phyloP scores from a whole-genome alignment of 1,140 invertebrate species.

The Brachionus rubens region DNA sequence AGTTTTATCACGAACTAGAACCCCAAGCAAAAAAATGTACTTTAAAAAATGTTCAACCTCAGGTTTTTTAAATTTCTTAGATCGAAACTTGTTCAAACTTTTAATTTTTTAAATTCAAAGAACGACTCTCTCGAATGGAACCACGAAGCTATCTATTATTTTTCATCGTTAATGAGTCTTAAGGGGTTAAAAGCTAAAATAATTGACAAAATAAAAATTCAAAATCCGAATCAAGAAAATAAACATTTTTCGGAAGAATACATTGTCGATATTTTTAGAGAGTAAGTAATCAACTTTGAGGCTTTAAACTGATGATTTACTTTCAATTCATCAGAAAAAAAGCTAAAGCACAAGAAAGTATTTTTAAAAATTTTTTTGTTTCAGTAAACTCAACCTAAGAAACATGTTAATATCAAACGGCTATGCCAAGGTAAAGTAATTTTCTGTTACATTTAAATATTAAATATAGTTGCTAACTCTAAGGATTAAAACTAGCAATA shows the following conservation, averaged over 20 bases:
- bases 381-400: neutral
- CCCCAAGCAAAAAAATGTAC: constrained; percentile 6
- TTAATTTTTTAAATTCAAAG: neutral
- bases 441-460: neutral
- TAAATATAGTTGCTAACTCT: too few relatives aligned
- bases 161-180: neutral
- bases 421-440: neutral
- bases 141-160: neutral
- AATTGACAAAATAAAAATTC: neutral
- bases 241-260: neutral
- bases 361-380: neutral
- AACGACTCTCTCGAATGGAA: neutral
- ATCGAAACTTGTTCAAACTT: neutral
- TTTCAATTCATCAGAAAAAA: too few relatives aligned
- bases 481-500: too few relatives aligned
- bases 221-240: neutral
- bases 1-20: constrained; percentile 6
- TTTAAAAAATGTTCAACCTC: neutral
- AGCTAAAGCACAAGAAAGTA: neutral
- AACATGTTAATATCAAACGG: neutral
- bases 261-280: neutral
- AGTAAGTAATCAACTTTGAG: neutral
- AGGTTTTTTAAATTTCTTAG: neutral
- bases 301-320: neutral
- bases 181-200: neutral